Base-by-base conservation (phyloP, 1,140 invertebrate species). In the Pygmarrhopalites habei region DNA sequence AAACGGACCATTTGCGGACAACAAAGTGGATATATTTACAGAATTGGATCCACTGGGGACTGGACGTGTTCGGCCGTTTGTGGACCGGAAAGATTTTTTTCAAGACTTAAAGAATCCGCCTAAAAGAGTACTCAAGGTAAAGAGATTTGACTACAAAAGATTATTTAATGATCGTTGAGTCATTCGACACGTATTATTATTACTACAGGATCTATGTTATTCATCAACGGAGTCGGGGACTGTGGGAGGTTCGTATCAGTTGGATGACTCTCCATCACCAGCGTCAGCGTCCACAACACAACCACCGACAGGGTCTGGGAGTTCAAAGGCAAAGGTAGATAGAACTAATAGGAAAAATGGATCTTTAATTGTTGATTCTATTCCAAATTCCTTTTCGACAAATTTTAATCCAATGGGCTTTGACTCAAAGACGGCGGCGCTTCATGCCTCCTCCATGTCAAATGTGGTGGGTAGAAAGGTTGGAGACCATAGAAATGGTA, bases 21-120 rank as follows among this genome's bases (percentile, higher is more conserved):
- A 26, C 7, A 35, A 39, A 1, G 74, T 85, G 78, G 89, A 91
- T 80, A 87, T 92, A 67, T 94, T 94, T 79, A 92, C 88, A 35
- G 90, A 93, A 76, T 78, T 94, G 77, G 91, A 95, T 82, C 90
- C 91, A 58, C 77, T 95, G 72, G 90, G 90, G 73, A 91, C 89
- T 67, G 89, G 90, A 70, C 82, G 86, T 74, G 89, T 84, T 77
- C 89, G 88, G 77, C 90, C 91, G 47, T 94, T 92, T 79, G 83
- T 94, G 71, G 90, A 95, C 81, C 92, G 92, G 78, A 92, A 92
- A 81, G 89, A 92, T 75, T 94, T 95, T 78, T 95, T 95, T 81
- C 88, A 91, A 79, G 88, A 92, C 73, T 80, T 93, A 65, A 92
- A 92, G 80, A 92, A 92, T 78, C 90, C 89, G 65, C 88, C 89